Evolutionary conservation across 53 echinoderm and acorn worm species (phyloP).

Genomic region (Antedon mediterranea): DNA sequence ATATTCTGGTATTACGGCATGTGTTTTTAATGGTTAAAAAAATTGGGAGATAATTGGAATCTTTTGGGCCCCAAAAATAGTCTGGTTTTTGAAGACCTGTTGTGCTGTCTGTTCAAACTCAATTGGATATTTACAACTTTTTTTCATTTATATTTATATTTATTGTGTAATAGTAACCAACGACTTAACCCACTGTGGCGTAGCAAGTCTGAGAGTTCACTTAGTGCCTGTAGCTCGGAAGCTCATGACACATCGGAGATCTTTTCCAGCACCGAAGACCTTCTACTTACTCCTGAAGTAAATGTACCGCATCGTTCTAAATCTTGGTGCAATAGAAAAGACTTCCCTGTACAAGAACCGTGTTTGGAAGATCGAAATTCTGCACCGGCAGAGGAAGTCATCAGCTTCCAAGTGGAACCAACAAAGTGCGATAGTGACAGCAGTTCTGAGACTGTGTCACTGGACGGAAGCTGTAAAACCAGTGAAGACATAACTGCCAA

Average conservation of each 20-base stretch:
- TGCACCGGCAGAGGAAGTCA: neutral
- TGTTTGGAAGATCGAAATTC: constrained; percentile 44
- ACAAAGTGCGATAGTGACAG: neutral
- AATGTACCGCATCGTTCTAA: neutral
- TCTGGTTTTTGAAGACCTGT: too few relatives aligned
- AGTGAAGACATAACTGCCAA: neutral
- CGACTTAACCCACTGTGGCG: constrained; percentile 76
- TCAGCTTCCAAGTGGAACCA: neutral
- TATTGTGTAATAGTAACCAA: constrained; percentile 43
- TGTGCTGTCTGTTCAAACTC: neutral
- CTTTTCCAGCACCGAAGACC: constrained; percentile 18
- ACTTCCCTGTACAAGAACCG: neutral
- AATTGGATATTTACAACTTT: neutral
- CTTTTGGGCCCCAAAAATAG: too few relatives aligned
- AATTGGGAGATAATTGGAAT: too few relatives aligned
- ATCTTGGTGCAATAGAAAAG: neutral
- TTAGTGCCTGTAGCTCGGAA: constrained; percentile 48
- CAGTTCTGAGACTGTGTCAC: neutral
- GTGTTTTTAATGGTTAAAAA: too few relatives aligned
- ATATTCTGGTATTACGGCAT: too few relatives aligned
- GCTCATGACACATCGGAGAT: neutral
- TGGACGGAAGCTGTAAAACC: neutral
- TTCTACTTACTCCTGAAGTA: constrained; percentile 1
- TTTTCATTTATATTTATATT: neutral
- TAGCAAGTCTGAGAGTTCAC: constrained; percentile 84